Percentiles rank a stretch among this genome's conserved stretches.
Conservation (phyloP, 2,797 vertebrate species). For the Diglossa cyanea region DNA sequence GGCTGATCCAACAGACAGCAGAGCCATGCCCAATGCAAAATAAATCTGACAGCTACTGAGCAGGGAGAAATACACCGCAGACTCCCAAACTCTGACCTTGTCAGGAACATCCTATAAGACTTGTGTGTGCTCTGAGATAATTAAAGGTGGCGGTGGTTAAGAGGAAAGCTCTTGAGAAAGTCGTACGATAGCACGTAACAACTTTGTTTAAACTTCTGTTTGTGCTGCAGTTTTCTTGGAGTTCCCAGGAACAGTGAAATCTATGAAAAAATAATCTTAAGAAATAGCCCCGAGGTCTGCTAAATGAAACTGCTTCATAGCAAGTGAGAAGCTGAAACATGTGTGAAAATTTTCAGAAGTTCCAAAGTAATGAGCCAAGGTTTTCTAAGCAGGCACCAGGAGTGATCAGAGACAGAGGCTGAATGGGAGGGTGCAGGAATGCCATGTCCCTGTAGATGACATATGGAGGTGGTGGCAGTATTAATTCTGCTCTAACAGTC, state of each 20-base stretch:
- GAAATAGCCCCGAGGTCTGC: not conserved
- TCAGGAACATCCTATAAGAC: not conserved
- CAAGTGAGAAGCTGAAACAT: not conserved
- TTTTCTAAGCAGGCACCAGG: not conserved
- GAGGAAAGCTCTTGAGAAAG: not conserved
- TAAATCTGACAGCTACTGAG: not conserved
- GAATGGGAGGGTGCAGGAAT: accelerated
- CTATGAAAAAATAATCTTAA: not conserved
- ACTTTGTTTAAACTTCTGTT: not conserved
- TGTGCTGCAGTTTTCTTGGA: not conserved
- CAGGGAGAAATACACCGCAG: not conserved
- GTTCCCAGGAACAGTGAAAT: not conserved
- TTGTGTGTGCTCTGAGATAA: not conserved
- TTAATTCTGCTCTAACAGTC: not conserved
- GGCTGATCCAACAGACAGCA: not conserved
- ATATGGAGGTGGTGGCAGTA: not conserved
- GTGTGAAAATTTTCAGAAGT: not conserved
- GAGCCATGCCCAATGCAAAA: not conserved
- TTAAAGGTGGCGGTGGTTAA: not conserved
- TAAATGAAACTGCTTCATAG: not conserved
- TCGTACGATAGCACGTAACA: not conserved
- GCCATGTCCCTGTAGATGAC: accelerated
- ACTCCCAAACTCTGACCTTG: not conserved
- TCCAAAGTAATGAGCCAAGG: not conserved
- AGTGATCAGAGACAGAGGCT: not conserved